Evolutionary conservation across 2,113 vertebrate species (phyloP).

Genomic region (Corythaixoides concolor): DNA sequence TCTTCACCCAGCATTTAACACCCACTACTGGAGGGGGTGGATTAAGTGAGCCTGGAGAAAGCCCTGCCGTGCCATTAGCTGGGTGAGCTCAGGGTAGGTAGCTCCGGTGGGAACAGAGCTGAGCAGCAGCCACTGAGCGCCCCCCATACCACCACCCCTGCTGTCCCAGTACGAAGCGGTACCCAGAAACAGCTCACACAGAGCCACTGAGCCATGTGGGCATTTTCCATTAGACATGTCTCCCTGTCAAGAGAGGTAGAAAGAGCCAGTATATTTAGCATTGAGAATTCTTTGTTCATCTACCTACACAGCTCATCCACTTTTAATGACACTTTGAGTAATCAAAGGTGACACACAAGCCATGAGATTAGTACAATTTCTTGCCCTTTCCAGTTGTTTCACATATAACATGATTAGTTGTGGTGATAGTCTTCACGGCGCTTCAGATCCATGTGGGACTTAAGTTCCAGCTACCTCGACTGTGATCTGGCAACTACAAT

Average conservation of each 20-base stretch:
- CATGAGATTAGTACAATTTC: not conserved
- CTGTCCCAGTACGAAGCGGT: not conserved
- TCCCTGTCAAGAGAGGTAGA: not conserved
- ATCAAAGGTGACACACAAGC: not conserved
- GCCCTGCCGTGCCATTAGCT: not conserved
- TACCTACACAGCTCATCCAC: not conserved
- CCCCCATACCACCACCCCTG: not conserved
- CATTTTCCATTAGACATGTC: not conserved
- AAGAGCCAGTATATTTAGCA: not conserved
- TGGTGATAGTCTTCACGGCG: not conserved
- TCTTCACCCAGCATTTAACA: not conserved
- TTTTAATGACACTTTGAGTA: not conserved
- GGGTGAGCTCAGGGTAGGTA: rapidly evolving
- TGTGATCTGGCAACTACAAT: not conserved
- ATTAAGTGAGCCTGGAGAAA: not conserved
- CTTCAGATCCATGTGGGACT: not conserved
- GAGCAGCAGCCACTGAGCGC: not conserved
- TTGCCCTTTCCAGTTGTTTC: conserved; percentile 12
- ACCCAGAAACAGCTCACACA: not conserved
- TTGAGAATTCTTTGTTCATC: not conserved
- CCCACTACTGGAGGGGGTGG: rapidly evolving
- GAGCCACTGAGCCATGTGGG: too few relatives aligned
- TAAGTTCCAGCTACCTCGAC: not conserved
- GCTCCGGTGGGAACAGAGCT: not conserved
- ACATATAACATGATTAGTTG: not conserved